A percentile compares a stretch with the other conserved stretches of the same genome.
Evolutionary conservation across 2,113 vertebrate species (phyloP).

Genomic region (Tor tambroides): DNA sequence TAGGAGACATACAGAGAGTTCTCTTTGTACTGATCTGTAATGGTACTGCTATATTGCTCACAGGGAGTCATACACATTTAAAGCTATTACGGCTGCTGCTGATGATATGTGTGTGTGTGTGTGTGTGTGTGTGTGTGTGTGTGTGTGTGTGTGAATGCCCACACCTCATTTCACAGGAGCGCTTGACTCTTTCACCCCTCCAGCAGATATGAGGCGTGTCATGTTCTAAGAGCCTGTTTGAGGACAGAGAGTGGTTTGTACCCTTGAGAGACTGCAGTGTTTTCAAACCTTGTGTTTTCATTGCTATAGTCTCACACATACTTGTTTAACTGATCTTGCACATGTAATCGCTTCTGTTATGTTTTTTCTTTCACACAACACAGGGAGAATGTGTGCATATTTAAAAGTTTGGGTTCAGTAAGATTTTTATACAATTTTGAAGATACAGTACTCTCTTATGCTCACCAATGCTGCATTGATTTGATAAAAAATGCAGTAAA

Average conservation of each 20-base stretch:
- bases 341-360: not conserved
- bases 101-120: not conserved
- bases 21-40: constrained; percentile 28
- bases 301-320: not conserved
- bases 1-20: not conserved
- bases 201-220: constrained; percentile 33
- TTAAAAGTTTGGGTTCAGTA: not conserved
- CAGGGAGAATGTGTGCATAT: not conserved
- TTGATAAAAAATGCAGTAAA: not conserved
- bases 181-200: constrained; percentile 36
- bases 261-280: not conserved
- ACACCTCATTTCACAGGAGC: constrained; percentile 42
- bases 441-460: not conserved
- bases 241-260: constrained; percentile 18
- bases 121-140: not conserved
- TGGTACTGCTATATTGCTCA: constrained; percentile 28
- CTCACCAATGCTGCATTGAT: not conserved
- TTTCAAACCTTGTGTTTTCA: not conserved
- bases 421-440: not conserved
- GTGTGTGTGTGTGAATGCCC: not conserved
- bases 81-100: constrained; percentile 28
- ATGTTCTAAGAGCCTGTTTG: constrained; percentile 36
- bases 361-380: not conserved
- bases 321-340: not conserved
- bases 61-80: constrained; percentile 38